Evolutionary conservation across 2,888 invertebrate genomes (phyloP), one percentile per base, ranked within the genome.

Genomic region (Candidula unifasciata): DNA sequence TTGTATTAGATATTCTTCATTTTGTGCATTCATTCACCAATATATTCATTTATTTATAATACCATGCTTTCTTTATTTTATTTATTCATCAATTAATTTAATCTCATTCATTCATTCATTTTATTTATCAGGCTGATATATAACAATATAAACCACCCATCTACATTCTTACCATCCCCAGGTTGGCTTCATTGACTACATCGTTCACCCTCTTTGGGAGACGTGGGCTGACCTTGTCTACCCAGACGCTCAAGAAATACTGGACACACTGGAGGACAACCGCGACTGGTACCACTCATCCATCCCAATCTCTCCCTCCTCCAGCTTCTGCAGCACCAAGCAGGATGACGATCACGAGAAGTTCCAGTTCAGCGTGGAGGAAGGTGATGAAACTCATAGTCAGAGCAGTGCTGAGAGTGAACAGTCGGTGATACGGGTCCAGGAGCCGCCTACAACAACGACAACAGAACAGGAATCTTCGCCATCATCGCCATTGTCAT

Each of bases 161-260:
- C 24, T 44, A n/a, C n/a, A 8, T 24, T 3, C 54, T 21, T 30
- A 30, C 84, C 89, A 74, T 3, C n/a, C n/a, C n/a, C 92, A 96
- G 96, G 98, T 99, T 93, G 99, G 99, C 91, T 99, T 99, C 94
- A 99, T 99, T 94, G 99, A 99, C 95, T 99, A 99, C 94, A 99
- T 99, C 93, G 99, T 99, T 68, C 99, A 99, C 95, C 99, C 99
- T 3, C 95, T 99, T 87, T 99, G 99, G 98, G 99, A 99, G 94
- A 99, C 99, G 82, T 99, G 99, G 99, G 99, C 98, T 21, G 99
- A 99, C 94, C 95, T 99, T 88, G 99, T 99, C 77, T 98, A 99
- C 94, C 99, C 99, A 2, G 99, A 99, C 93, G 99, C 99, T 78
- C 99, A 99, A 95, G 97, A 98, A 89, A 99, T 99, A 91, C 95